Percentiles rank a stretch among this genome's conserved stretches.
phyloP scores from a whole-genome alignment of 2,113 vertebrate genomes.

The Noctilio leporinus region DNA sequence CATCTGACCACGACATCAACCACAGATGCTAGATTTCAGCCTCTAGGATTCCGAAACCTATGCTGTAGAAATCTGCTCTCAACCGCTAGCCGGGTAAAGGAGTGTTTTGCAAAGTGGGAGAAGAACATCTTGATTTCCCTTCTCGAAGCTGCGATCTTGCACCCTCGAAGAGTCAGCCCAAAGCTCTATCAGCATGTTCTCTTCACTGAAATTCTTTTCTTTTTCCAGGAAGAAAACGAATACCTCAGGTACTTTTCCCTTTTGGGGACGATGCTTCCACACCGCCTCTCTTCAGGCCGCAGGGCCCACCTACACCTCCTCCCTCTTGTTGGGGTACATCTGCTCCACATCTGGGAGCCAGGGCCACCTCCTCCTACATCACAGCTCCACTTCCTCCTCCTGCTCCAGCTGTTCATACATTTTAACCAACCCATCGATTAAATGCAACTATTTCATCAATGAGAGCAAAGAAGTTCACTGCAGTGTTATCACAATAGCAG shows the following conservation, averaged over 20 bases:
- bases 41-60: neutral
- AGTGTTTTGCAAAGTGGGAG: neutral
- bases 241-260: neutral
- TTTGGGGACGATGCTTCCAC: neutral
- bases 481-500: neutral
- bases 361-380: neutral
- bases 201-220: neutral
- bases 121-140: neutral
- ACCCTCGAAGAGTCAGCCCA: neutral
- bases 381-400: too few species aligned
- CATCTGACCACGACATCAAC: neutral
- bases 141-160: neutral
- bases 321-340: too few species aligned
- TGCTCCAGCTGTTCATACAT: neutral
- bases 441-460: neutral
- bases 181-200: neutral
- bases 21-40: neutral
- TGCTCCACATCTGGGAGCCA: neutral
- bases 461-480: neutral
- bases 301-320: neutral
- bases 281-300: neutral
- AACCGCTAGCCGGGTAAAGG: neutral
- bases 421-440: neutral
- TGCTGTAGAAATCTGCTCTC: neutral
- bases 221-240: neutral